Conservation (phyloP, 2,797 vertebrate genomes). For the Poeciliopsis gracilis region DNA sequence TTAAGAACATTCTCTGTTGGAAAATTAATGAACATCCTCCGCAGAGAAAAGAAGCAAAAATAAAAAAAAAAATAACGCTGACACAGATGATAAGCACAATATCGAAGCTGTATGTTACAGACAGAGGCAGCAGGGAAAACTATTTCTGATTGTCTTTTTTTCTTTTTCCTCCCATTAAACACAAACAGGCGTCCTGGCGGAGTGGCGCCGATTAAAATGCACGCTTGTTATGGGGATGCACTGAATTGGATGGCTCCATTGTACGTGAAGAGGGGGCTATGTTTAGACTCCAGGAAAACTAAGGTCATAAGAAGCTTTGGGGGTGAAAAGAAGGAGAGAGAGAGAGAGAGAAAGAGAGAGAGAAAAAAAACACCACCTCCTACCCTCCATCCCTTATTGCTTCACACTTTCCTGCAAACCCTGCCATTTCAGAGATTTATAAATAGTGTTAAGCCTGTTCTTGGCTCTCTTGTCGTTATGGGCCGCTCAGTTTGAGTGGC, state of each 20-base stretch:
- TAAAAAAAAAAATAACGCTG: constrained; percentile 18
- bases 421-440: constrained; percentile 79
- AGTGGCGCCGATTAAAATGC: constrained; percentile 50
- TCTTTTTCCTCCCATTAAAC: constrained; percentile 16
- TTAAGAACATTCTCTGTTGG: constrained; percentile 65
- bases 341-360: constrained; percentile 13
- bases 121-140: constrained; percentile 17
- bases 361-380: constrained; percentile 51
- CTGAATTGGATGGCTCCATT: constrained; percentile 43
- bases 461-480: constrained; percentile 75
- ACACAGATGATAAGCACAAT: constrained; percentile 18
- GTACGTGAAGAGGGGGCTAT: constrained; percentile 59
- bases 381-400: constrained; percentile 69
- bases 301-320: constrained; percentile 81
- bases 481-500: constrained; percentile 77
- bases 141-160: background rate
- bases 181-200: constrained; percentile 60
- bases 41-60: constrained; percentile 18
- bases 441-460: constrained; percentile 82
- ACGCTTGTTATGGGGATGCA: constrained; percentile 53
- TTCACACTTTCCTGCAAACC: constrained; percentile 78
- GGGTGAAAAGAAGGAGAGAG: constrained; percentile 44
- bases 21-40: constrained; percentile 59
- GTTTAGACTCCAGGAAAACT: constrained; percentile 71
- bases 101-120: constrained; percentile 22